phyloP scores from a whole-genome alignment of 2,113 vertebrate genomes.

The Gila orcuttii region DNA sequence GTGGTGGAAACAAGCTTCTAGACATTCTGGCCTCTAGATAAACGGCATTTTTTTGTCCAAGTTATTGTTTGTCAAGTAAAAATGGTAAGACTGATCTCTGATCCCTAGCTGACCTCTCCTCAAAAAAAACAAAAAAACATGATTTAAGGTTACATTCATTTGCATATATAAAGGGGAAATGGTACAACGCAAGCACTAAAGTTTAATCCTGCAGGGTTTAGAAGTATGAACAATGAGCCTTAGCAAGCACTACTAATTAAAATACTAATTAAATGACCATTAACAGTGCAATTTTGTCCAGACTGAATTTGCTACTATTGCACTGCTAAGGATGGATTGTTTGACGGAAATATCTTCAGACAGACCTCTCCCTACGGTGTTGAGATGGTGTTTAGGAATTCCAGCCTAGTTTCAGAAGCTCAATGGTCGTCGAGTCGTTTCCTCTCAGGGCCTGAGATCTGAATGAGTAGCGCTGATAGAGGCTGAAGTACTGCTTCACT shows the following conservation, averaged over 20 bases:
- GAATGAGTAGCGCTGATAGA: conserved; percentile 37
- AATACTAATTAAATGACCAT: not conserved
- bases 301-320: not conserved
- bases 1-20: too few species aligned
- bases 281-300: not conserved
- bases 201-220: not conserved
- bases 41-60: not conserved
- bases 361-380: not conserved
- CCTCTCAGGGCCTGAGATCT: conserved; percentile 51
- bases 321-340: not conserved
- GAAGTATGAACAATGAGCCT: not conserved
- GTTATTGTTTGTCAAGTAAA: not conserved
- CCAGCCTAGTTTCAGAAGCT: not conserved
- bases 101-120: not conserved
- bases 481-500: conserved; percentile 68
- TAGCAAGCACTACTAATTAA: not conserved
- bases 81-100: not conserved
- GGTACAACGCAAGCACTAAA: not conserved
- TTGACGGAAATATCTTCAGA: conserved; percentile 12
- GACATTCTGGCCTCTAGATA: not conserved
- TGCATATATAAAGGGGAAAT: not conserved
- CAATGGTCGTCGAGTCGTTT: not conserved
- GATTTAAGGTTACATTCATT: not conserved
- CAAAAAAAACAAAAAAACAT: not conserved
- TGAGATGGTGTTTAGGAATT: not conserved